Base-by-base conservation (phyloP, 1,140 invertebrate genomes). In the Ceratina japonica region DNA sequence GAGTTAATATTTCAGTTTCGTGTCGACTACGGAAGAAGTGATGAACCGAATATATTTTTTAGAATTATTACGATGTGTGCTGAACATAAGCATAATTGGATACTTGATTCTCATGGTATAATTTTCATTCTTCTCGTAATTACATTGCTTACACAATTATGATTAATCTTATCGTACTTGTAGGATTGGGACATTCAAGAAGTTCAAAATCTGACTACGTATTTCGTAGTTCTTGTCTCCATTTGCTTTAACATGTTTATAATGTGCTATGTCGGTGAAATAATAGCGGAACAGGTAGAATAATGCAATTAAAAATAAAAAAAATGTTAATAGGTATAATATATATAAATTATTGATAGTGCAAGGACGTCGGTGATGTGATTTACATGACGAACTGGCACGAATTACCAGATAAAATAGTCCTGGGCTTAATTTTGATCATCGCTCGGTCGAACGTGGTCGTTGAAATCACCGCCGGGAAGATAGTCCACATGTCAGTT, bases 201-300 rank as follows among this genome's bases (percentile, higher is more conserved):
- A 2, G 44, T 63, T 22, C 80, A 52, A 22, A 61, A 52, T 37
- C 12, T 77, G 20, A 0, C n/a, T 3, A 75, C 68, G 2, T 84
- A 62, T 72, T 52, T 81, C 16, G 31, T 87, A n/a, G 24, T 69
- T 8, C 56, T 83, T 12, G 16, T 75, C 27, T 84, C 87, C 0
- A 49, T 85, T 0, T 73, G 73, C 24, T 85, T 86, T 8, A 88
- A 89, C 74, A 86, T 89, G 54, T 89, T 88, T 20, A 76, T 87
- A 75, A 82, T 87, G 79, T 89, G 88, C 69, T 88, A 87, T 37
- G 82, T 87, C 51, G 87, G 88, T 22, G 87, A 89, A 82, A 62
- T 79, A 64, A 62, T 89, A 3, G 75, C 83, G 2, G 71, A 75
- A 70, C 70, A 89, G 85, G 89, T 89, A 89, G 8, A 5, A 54